Base-by-base conservation (phyloP, 2,888 invertebrate genomes). In the Cerastis leucographa region DNA sequence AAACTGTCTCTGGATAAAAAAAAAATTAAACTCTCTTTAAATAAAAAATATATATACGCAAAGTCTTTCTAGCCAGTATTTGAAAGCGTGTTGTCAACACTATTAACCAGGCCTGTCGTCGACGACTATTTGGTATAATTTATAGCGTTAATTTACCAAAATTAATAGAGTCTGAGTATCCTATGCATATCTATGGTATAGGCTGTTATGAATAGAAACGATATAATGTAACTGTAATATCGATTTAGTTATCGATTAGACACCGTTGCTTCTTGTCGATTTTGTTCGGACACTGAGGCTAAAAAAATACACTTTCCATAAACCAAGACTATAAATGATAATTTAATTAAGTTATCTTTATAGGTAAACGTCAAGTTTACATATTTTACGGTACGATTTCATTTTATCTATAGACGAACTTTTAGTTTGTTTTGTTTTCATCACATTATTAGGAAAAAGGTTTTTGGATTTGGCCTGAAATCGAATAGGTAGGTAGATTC, bases 71-170 rank as follows among this genome's bases (percentile, higher is more conserved):
- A 49, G 25, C 4, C 35, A 66, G 44, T 49, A 44, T 22, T 17
- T 76, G 42, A 71, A 69, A 71, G 35, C 49, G 11, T 62, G 25
- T 46, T 69, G 84, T 87, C 80, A 87, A 84, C 82, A 86, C 80
- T 85, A 81, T 81, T 85, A 88, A 90, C 81, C 75, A 76, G 73
- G 62, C 73, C 66, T 91, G 90, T 91, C 90, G 87, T 71, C 87
- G 51, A 29, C 64, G 76, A 79, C 87, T 80, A 85, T 88, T 85
- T 78, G 75, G 71, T 83, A 65, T 87, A 89, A 89, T 91, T 90
- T 91, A 90, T 88, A 74, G 71, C 83, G 7, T 68, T 83, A 80
- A 87, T 86, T 86, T 81, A 76, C 62, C n/a, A n/a, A n/a, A n/a
- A n/a, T 17, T 85, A 88, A 86, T 84, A 78, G 77, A 74, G 67